Evolutionary conservation across 2,113 vertebrate genomes (phyloP).

Genomic region (Rafetus swinhoei): DNA sequence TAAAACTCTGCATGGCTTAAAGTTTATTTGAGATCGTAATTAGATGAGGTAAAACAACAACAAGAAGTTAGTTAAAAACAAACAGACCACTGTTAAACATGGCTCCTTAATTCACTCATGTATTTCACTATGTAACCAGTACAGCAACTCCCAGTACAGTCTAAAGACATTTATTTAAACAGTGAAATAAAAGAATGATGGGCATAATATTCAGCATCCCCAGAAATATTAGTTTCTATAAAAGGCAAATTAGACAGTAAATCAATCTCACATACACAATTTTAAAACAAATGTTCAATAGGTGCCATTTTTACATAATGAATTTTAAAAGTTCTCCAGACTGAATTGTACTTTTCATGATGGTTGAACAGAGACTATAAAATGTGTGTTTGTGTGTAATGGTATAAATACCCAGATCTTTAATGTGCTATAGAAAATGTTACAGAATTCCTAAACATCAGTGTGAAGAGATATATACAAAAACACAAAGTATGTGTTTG

Average conservation of each 20-base stretch:
- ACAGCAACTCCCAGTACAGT: constrained; percentile 22
- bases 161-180: constrained; percentile 51
- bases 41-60: constrained; percentile 47
- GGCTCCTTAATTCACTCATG: constrained; percentile 45
- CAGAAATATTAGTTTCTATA: background rate
- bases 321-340: constrained; percentile 51
- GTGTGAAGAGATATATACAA: background rate
- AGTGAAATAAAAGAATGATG: constrained; percentile 32
- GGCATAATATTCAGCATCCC: constrained; percentile 20
- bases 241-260: constrained; percentile 5
- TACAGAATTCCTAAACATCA: constrained; percentile 43
- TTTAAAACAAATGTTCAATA: constrained; percentile 49
- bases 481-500: background rate
- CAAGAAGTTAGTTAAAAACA: constrained; percentile 31
- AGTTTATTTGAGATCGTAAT: constrained; percentile 61
- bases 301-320: constrained; percentile 33
- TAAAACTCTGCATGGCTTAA: constrained; percentile 61
- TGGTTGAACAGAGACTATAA: constrained; percentile 24
- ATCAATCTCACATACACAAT: constrained; percentile 37
- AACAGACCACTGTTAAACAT: constrained; percentile 29
- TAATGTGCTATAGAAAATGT: constrained; percentile 41
- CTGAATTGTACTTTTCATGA: constrained; percentile 39
- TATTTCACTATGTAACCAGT: constrained; percentile 38
- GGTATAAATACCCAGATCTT: constrained; percentile 49
- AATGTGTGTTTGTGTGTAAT: constrained; percentile 8